These are phyloP conservation scores for Polydrusus tereticollis DNA, from an alignment of 2,888 invertebrate species.

Conservation along the genomic window DNA sequence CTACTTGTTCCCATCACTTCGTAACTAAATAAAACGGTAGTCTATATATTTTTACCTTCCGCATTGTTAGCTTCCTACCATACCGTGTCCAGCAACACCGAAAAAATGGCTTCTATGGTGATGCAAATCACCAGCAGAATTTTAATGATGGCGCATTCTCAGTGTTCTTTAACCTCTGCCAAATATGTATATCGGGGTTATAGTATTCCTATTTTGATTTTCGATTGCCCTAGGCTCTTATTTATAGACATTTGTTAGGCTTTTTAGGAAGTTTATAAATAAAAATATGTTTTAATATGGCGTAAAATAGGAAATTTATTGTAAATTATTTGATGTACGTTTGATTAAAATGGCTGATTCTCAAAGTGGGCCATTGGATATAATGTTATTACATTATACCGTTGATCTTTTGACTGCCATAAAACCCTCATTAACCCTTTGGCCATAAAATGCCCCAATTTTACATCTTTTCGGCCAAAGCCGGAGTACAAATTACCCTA, in stretches of 20 bases:
- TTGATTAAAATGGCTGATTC: too few relatives aligned
- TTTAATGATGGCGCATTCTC: conserved; percentile 41
- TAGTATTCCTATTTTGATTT: conserved; percentile 40
- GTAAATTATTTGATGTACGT: too few relatives aligned
- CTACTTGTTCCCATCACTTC: too few relatives aligned
- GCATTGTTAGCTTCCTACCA: conserved; percentile 39
- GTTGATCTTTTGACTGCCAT: too few relatives aligned
- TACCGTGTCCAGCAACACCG: conserved; percentile 36
- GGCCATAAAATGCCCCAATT: too few relatives aligned
- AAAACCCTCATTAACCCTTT: too few relatives aligned
- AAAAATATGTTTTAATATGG: not conserved
- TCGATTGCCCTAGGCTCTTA: conserved; percentile 33
- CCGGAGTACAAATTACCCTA: too few relatives aligned
- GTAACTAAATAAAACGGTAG: conserved; percentile 14
- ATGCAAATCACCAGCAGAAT: conserved; percentile 46
- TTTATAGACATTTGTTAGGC: not conserved
- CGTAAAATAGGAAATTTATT: too few relatives aligned
- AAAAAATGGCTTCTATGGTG: conserved; percentile 35
- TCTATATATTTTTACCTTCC: conserved; percentile 39
- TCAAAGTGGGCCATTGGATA: too few relatives aligned
- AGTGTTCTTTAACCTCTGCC: conserved; percentile 47
- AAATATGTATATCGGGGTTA: conserved; percentile 50
- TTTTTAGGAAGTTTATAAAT: not conserved
- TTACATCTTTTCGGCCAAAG: too few relatives aligned
- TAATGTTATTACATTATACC: too few relatives aligned